Conservation (phyloP, 2,113 vertebrate genomes). For the Genyomyrus donnyi region DNA sequence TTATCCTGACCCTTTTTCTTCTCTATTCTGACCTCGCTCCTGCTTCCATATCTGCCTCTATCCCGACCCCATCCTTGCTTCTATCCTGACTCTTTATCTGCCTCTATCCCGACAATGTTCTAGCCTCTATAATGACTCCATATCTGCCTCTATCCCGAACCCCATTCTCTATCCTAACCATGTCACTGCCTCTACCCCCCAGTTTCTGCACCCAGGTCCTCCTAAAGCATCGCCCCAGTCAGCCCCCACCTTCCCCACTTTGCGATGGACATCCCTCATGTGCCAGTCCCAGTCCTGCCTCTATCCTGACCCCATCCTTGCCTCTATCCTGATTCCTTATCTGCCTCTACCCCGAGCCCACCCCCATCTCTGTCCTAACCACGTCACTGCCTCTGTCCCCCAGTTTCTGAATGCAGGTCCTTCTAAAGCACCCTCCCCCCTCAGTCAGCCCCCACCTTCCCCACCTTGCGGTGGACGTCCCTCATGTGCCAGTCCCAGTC, state of each 20-base stretch:
- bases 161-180: neutral
- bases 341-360: neutral
- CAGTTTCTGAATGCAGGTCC: neutral
- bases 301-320: constrained; percentile 28
- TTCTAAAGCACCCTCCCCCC: neutral
- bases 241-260: constrained; percentile 71
- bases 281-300: constrained; percentile 76
- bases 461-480: constrained; percentile 73
- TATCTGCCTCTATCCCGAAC: neutral
- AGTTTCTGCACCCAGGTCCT: neutral
- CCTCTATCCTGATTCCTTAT: neutral
- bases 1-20: neutral
- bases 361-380: neutral
- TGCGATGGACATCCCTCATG: constrained; percentile 70
- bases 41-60: neutral
- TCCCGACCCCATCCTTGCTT: neutral
- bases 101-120: neutral
- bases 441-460: constrained; percentile 60
- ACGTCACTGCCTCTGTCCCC: neutral
- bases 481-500: constrained; percentile 78
- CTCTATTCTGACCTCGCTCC: neutral
- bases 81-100: too few relatives aligned
- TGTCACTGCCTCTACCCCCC: neutral
- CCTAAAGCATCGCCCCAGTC: neutral
- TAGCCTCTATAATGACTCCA: neutral